phyloP scores from a whole-genome alignment of 2,797 vertebrate genomes.

The Argyrosomus regius region DNA sequence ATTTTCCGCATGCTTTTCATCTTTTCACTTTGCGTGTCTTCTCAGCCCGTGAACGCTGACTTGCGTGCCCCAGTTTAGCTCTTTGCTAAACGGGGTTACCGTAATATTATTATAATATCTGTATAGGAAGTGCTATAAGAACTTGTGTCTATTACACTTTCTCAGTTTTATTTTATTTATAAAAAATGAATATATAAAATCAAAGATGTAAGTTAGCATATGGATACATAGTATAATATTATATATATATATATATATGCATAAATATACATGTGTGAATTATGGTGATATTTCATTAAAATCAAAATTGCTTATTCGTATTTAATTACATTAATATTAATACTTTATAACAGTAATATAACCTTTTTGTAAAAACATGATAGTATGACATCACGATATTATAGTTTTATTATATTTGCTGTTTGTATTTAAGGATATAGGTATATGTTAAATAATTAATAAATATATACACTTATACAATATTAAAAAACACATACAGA shows the following conservation, averaged over 20 bases:
- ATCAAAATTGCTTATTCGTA: background rate
- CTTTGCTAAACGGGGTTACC: conserved; percentile 51
- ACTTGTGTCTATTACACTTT: background rate
- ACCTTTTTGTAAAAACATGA: background rate
- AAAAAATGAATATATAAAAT: background rate
- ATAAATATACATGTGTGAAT: background rate
- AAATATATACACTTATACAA: background rate
- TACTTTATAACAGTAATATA: background rate
- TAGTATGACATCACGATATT: background rate
- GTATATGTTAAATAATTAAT: background rate
- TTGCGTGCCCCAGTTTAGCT: conserved; percentile 62
- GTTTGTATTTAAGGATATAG: background rate
- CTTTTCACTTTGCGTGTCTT: conserved; percentile 63
- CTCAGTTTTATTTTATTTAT: background rate
- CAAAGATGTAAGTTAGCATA: background rate
- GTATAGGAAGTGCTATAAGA: background rate
- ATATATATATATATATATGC: background rate
- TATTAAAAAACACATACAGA: background rate
- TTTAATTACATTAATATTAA: background rate
- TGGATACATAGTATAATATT: background rate
- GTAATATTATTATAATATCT: conserved; percentile 1
- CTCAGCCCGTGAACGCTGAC: conserved; percentile 60
- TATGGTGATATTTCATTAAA: conserved; percentile 3
- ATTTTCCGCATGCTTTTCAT: conserved; percentile 83
- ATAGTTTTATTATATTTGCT: background rate